Percentiles rank a stretch among this genome's conserved stretches.
Conservation (phyloP, 1,140 invertebrate species). For the Zaprionus gabonicus region DNA sequence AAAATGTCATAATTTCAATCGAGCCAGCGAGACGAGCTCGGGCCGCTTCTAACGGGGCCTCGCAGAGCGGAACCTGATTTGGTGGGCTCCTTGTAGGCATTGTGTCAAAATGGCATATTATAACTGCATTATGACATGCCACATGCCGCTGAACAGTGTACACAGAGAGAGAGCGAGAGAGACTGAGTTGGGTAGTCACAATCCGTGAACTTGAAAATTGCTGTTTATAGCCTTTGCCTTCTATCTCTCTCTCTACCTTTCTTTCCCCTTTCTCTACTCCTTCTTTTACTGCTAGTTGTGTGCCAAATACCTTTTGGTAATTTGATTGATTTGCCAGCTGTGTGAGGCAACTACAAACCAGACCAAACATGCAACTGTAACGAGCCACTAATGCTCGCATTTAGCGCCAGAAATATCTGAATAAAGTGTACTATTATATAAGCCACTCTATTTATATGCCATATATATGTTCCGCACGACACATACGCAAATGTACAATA, state of each 20-base stretch:
- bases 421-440: conserved; percentile 28
- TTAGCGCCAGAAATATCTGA: conserved; percentile 55
- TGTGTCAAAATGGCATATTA: conserved; percentile 64
- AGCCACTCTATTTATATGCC: background rate
- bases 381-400: conserved; percentile 78
- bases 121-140: conserved; percentile 83
- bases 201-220: conserved; percentile 70
- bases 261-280: background rate
- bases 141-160: conserved; percentile 29
- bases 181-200: conserved; percentile 21
- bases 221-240: conserved; percentile 46
- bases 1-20: conserved; percentile 83
- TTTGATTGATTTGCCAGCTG: conserved; percentile 77
- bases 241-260: conserved; percentile 13
- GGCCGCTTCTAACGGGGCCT: background rate
- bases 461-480: background rate
- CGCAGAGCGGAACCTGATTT: background rate
- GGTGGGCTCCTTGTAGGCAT: conserved; percentile 13
- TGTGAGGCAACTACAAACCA: conserved; percentile 26
- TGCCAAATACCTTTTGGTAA: conserved; percentile 67
- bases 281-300: conserved; percentile 6
- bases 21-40: conserved; percentile 21
- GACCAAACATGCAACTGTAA: conserved; percentile 75
- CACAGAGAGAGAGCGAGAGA: background rate
- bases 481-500: background rate